A percentile compares a stretch with the other conserved stretches of the same genome.
Evolutionary conservation across 2,888 invertebrate genomes (phyloP).

Genomic region (Cephus runcator): DNA sequence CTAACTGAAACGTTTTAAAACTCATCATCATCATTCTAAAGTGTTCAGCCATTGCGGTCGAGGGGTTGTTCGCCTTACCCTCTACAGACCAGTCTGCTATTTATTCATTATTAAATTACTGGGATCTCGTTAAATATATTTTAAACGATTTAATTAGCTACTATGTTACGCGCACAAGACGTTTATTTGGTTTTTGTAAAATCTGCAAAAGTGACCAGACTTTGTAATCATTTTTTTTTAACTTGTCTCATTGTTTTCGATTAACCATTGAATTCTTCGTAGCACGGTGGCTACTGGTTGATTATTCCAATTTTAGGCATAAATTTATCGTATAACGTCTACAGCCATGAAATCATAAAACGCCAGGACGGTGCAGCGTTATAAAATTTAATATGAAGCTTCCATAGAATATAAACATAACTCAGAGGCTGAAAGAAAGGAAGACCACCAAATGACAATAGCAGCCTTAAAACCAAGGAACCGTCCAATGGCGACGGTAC

Average conservation of each 20-base stretch:
- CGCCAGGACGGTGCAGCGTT: slow-evolving; percentile 36
- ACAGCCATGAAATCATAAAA: slow-evolving; percentile 51
- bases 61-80: slow-evolving; percentile 30
- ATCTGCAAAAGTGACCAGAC: background rate
- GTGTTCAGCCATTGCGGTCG: slow-evolving; percentile 30
- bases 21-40: slow-evolving; percentile 46
- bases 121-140: slow-evolving; percentile 35
- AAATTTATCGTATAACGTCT: slow-evolving; percentile 45
- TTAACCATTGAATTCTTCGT: background rate
- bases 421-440: slow-evolving; percentile 17
- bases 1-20: slow-evolving; percentile 50
- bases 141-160: slow-evolving; percentile 27
- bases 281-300: background rate
- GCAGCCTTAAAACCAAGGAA: slow-evolving; percentile 20
- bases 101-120: slow-evolving; percentile 35
- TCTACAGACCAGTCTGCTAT: slow-evolving; percentile 22
- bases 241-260: background rate
- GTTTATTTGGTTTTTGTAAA: too few relatives aligned
- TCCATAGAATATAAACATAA: slow-evolving; percentile 55
- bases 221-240: background rate
- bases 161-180: background rate
- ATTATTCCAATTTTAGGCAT: slow-evolving; percentile 45
- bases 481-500: background rate
- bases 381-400: slow-evolving; percentile 61
- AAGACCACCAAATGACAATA: slow-evolving; percentile 44